phyloP scores from a whole-genome alignment of 2,797 vertebrate genomes.

The Bovichtus variegatus region DNA sequence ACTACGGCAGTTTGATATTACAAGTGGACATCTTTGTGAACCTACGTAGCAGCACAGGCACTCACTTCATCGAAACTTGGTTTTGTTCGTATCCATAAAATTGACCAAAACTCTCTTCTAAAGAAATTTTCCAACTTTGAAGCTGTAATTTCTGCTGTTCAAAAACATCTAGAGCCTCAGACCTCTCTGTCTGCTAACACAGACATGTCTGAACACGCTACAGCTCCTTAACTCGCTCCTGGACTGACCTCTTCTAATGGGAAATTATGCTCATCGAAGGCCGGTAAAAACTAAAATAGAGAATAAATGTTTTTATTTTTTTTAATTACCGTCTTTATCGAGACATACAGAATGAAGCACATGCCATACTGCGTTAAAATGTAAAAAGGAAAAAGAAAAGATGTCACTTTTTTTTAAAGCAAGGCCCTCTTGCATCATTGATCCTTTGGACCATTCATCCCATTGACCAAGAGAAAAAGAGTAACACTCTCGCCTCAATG shows the following conservation, averaged over 20 bases:
- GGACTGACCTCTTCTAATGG: no score
- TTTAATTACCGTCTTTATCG: background rate
- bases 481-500: background rate
- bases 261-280: background rate
- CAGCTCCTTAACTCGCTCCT: no score
- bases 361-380: background rate
- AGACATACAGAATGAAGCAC: background rate
- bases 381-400: no score
- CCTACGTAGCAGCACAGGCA: no score
- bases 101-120: background rate
- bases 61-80: background rate
- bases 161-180: background rate
- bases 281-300: background rate
- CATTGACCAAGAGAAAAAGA: no score
- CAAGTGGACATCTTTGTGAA: background rate
- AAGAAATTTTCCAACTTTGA: background rate
- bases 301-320: no score
- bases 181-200: background rate
- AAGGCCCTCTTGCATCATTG: no score
- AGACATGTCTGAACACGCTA: background rate
- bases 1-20: no score
- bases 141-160: background rate
- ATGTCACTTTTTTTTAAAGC: no score
- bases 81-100: no score
- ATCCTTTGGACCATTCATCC: no score